Evolutionary conservation across 2,888 invertebrate species (phyloP).

Genomic region (Trichogramma evanescens): DNA sequence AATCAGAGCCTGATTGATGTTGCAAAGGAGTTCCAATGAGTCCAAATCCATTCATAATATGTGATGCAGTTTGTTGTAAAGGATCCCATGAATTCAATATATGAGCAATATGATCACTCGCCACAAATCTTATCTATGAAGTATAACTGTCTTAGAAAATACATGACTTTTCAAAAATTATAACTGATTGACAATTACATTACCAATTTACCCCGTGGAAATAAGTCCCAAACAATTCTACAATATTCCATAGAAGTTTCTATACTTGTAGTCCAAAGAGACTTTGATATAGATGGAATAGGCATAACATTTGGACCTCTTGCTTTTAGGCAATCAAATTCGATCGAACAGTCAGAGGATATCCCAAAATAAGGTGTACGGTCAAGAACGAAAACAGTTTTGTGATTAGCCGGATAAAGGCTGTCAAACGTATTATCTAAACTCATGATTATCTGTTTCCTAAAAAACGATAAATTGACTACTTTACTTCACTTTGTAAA

Average conservation of each 20-base stretch:
- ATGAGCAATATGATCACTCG: constrained; percentile 79
- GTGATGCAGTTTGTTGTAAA: constrained; percentile 76
- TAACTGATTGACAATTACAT: constrained; percentile 24
- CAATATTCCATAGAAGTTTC: constrained; percentile 95
- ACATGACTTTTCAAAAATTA: constrained; percentile 4
- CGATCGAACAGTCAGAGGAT: constrained; percentile 72
- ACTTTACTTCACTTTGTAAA: not conserved
- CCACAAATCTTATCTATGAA: constrained; percentile 72
- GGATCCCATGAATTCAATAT: constrained; percentile 79
- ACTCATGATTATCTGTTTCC: too few relatives aligned
- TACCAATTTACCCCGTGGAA: constrained; percentile 82
- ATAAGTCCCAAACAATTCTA: constrained; percentile 95
- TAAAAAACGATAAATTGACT: not conserved
- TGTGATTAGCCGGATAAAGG: constrained; percentile 71
- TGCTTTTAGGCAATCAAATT: constrained; percentile 62
- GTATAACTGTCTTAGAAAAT: constrained; percentile 13
- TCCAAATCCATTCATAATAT: constrained; percentile 76
- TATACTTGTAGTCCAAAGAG: constrained; percentile 92
- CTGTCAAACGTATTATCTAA: too few relatives aligned
- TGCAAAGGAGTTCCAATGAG: constrained; percentile 71
- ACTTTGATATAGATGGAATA: constrained; percentile 80
- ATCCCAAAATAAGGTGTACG: constrained; percentile 87
- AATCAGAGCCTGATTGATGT: constrained; percentile 57
- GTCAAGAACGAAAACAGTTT: constrained; percentile 92
- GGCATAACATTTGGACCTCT: constrained; percentile 64